Evolutionary conservation across 1,140 invertebrate species (phyloP), one percentile per base, ranked within the genome.

Genomic region (Diprion similis): DNA sequence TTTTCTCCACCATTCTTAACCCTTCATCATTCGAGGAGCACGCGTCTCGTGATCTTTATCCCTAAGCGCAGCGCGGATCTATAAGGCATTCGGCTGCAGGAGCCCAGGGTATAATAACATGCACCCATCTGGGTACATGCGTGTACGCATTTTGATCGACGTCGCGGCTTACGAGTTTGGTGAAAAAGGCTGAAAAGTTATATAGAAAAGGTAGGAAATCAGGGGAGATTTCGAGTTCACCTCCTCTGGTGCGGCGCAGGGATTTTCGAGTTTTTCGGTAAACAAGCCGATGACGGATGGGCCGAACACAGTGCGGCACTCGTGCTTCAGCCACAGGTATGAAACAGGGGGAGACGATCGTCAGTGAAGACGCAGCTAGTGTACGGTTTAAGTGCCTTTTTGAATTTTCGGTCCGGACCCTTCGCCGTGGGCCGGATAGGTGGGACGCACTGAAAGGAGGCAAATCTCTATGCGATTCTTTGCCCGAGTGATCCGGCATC

Each of bases 231-330:
- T 37, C 24, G 2, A 37, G 24, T 37, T 37, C 24, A 37, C 24
- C 24, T 37, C 24, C 24, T 6, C 24, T n/a, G 6, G 6, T 37
- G 24, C 24, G 24, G 24, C 2, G 24, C 24, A 37, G 24, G 24
- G 24, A 59, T 59, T 59, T 37, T 59, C 51, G n/a, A 59, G 51
- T 59, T 59, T 59, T 59, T 15, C 11, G 51, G 51, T 17, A 59
- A 59, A 59, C 51, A 59, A 59, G 51, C 51, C 51, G 51, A 59
- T 59, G 51, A 59, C 51, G 51, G 51, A 59, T 59, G 51, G 51
- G 51, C 11, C 51, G 11, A 37, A 59, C 51, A 59, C 51, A 37
- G 51, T 9, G 11, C 24, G 24, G 24, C 24, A 37, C 24, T 37
- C 24, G 24, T 37, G 24, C 24, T 37, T 37, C 24, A 37, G 24